A percentile compares a stretch with the other conserved stretches of the same genome.
Evolutionary conservation across 2,113 vertebrate genomes (phyloP).

Genomic region (Prinia subflava): DNA sequence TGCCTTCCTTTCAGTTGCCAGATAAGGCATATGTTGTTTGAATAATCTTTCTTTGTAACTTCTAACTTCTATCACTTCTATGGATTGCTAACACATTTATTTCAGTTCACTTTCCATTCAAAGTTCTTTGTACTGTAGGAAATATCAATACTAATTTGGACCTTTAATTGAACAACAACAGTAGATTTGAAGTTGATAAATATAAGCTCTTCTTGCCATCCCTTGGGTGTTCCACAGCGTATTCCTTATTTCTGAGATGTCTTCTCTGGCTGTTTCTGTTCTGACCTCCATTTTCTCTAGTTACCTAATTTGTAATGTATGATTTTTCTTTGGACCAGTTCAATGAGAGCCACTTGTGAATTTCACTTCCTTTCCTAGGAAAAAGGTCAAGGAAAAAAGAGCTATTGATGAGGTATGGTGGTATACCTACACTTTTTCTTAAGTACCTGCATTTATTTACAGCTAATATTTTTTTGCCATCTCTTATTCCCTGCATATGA

Average conservation of each 20-base stretch:
- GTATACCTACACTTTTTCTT: not conserved
- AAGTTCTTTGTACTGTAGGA: constrained; percentile 41
- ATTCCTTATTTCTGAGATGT: constrained; percentile 46
- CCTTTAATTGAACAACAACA: constrained; percentile 54
- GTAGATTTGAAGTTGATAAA: constrained; percentile 61
- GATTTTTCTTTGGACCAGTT: not conserved
- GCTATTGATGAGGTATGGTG: not conserved
- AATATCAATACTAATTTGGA: constrained; percentile 55
- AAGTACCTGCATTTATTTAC: not conserved
- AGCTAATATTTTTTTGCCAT: not conserved
- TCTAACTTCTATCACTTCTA: constrained; percentile 45
- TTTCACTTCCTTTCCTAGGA: not conserved
- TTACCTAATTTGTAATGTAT: not conserved
- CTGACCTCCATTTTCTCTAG: constrained; percentile 17
- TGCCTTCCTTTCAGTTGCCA: not conserved
- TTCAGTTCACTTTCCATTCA: constrained; percentile 51
- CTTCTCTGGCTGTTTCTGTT: constrained; percentile 32
- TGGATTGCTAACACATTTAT: constrained; percentile 57
- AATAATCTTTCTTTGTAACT: constrained; percentile 50
- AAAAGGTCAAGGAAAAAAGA: not conserved
- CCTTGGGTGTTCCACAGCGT: constrained; percentile 14
- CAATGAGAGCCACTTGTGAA: not conserved
- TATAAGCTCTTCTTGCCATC: constrained; percentile 38
- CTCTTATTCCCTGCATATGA: not conserved
- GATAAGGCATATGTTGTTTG: constrained; percentile 9